Evolutionary conservation across 2,113 vertebrate species (phyloP).

Genomic region (human (Homo sapiens)): GRCh38 chr2:142181501-142182000

Average conservation of each 20-base stretch:
- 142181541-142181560: neutral
- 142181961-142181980: neutral
- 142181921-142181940: no score
- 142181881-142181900: no score
- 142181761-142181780: no score
- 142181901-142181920: no score
- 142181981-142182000: neutral
- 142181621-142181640: neutral
- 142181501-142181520: neutral
- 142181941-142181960: neutral
- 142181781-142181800: no score
- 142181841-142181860: no score
- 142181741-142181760: no score
- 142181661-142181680: neutral
- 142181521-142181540: neutral
- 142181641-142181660: neutral
- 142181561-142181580: neutral
- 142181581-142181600: neutral
- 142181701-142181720: no score
- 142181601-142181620: neutral
- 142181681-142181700: no score
- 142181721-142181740: no score
- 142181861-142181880: no score
- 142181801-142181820: no score
- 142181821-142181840: accelerated